These are phyloP conservation scores for Anastrepha ludens DNA, from an alignment of 1,140 invertebrate genomes.

Conservation along the genomic window DNA sequence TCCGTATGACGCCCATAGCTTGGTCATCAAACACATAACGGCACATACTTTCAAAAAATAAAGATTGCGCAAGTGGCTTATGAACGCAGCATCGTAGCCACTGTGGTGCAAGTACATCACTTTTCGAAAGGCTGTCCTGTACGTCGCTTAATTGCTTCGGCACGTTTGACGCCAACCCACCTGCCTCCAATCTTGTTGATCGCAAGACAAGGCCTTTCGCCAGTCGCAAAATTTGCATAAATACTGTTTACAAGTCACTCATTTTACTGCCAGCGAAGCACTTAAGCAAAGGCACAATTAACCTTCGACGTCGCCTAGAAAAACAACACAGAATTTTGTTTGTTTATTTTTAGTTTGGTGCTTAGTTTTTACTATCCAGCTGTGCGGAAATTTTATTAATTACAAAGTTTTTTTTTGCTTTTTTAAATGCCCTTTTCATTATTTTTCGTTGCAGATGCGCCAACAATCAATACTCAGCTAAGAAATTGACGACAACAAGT, in stretches of 20 bases:
- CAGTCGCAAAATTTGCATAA: constrained; percentile 16
- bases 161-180: background rate
- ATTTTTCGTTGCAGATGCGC: background rate
- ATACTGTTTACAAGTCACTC: background rate
- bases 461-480: background rate
- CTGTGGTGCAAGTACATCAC: no score
- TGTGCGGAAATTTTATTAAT: background rate
- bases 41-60: no score
- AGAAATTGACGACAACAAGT: background rate
- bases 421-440: background rate
- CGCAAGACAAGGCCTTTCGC: background rate
- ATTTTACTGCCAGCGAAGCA: background rate
- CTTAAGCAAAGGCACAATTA: background rate
- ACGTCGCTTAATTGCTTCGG: background rate
- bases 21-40: no score
- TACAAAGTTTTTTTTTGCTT: background rate
- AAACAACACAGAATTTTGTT: background rate
- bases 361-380: background rate
- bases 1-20: no score
- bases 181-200: background rate
- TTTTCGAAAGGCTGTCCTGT: background rate
- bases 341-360: background rate
- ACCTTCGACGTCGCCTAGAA: background rate
- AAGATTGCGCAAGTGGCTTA: no score
- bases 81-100: no score